These are phyloP conservation scores for Monopterus albus DNA, from an alignment of 2,113 vertebrate genomes.

Conservation along the genomic window DNA sequence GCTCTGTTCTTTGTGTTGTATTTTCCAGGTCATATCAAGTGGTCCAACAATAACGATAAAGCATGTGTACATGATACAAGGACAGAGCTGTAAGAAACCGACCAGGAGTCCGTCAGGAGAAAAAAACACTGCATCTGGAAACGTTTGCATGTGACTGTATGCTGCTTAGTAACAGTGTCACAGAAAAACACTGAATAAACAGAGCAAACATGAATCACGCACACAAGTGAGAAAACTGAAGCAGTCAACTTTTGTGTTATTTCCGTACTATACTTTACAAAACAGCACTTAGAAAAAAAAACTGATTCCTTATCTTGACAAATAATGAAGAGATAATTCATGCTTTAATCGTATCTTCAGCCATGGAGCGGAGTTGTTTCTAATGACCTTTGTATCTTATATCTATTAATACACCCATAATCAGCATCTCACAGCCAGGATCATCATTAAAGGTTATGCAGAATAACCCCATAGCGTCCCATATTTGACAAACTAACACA, in stretches of 20 bases:
- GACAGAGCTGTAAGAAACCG: constrained; percentile 21
- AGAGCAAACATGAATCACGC: constrained; percentile 24
- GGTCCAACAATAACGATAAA: constrained; percentile 25
- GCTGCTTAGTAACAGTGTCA: constrained; percentile 32
- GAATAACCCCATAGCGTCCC: constrained; percentile 20
- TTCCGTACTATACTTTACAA: constrained; percentile 16
- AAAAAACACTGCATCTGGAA: constrained; percentile 30
- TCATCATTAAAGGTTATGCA: constrained; percentile 55
- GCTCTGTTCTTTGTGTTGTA: constrained; percentile 17
- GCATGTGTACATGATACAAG: neutral
- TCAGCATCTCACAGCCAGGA: constrained; percentile 15
- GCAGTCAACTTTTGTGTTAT: constrained; percentile 20
- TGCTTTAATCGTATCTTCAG: constrained; percentile 40
- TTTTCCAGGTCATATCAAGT: constrained; percentile 68
- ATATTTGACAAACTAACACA: constrained; percentile 9
- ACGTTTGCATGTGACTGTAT: constrained; percentile 14
- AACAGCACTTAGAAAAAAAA: constrained; percentile 34
- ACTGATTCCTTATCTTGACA: constrained; percentile 35
- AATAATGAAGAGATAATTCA: constrained; percentile 42
- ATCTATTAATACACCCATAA: constrained; percentile 22
- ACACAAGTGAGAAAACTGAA: constrained; percentile 3
- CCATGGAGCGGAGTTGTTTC: constrained; percentile 7
- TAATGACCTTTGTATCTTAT: constrained; percentile 38
- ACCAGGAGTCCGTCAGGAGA: constrained; percentile 2
- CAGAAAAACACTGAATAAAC: constrained; percentile 28